A percentile compares a stretch with the other conserved stretches of the same genome.
These are phyloP conservation scores for Squalus acanthias DNA, from an alignment of 2,797 vertebrate species.

Conservation along the genomic window DNA sequence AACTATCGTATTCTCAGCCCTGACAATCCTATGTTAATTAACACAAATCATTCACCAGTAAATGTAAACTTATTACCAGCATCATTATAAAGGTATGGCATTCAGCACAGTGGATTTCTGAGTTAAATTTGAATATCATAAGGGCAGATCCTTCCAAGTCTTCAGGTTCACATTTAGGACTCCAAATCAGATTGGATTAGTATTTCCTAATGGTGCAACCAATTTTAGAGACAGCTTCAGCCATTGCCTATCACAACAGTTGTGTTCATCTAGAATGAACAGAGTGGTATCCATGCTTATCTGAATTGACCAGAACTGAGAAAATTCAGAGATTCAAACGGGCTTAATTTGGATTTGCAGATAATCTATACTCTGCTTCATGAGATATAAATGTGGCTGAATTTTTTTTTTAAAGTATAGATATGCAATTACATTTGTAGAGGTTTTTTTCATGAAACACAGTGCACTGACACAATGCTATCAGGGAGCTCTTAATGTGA, in stretches of 20 bases:
- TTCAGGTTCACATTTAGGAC: background rate
- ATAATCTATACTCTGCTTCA: background rate
- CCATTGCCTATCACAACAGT: background rate
- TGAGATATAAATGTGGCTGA: background rate
- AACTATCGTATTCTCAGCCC: background rate
- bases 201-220: background rate
- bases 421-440: background rate
- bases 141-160: background rate
- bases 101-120: background rate
- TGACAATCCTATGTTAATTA: background rate
- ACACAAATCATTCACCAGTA: background rate
- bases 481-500: background rate
- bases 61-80: background rate
- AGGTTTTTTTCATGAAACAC: background rate
- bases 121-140: background rate
- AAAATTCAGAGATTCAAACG: background rate
- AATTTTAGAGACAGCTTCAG: background rate
- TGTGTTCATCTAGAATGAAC: background rate
- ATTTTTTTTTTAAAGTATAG: background rate
- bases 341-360: background rate
- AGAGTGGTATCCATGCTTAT: background rate
- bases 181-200: background rate
- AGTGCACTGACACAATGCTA: background rate
- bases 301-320: background rate
- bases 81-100: background rate